Evolutionary conservation across 2,888 invertebrate genomes (phyloP), one percentile per base, ranked within the genome.

Genomic region (Perdita meconis): DNA sequence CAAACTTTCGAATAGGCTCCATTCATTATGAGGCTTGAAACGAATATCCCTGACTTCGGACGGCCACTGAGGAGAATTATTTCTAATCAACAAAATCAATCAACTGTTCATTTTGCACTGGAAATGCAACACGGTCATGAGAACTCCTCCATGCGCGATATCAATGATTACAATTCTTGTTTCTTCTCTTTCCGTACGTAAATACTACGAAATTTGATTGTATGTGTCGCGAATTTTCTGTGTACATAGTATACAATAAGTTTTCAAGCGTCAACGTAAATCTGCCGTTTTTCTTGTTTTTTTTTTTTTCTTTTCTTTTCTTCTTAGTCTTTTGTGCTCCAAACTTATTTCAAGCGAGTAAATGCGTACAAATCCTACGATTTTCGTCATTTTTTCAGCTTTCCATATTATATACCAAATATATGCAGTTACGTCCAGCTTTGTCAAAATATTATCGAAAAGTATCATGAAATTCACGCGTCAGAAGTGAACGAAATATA

Each of bases 21-120:
- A 26, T 50, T 60, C 34, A 22, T 24, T 30, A 51, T 24, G n/a
- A 40, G 6, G 24, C 38, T 56, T 22, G 16, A 44, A 19, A 57
- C 57, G 61, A 61, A 64, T 55, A 69, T 76, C 61, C 65, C 69
- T 68, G 56, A 68, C 61, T 72, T 79, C 67, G 79, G 65, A 79
- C 79, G 79, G 72, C 51, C 64, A 66, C 65, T 73, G 61, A 38
- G 47, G 22, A 66, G 61, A 42, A 44, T 44, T 42, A 5, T 24
- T 64, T 57, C 60, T 73, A 63, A 67, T 71, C 40, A 50, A 59
- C 38, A 24, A 30, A 68, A 72, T 13, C 50, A 68, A 68, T 64
- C 50, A 64, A 64, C 59, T 47, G 51, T 24, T 51, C 40, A 53
- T 44, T 61, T 53, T 61, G 50, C 55, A 53, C 50, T 36, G 34